A percentile compares a stretch with the other conserved stretches of the same genome.
phyloP scores from a whole-genome alignment of 2,888 invertebrate genomes.

The Hedychridium roseum region DNA sequence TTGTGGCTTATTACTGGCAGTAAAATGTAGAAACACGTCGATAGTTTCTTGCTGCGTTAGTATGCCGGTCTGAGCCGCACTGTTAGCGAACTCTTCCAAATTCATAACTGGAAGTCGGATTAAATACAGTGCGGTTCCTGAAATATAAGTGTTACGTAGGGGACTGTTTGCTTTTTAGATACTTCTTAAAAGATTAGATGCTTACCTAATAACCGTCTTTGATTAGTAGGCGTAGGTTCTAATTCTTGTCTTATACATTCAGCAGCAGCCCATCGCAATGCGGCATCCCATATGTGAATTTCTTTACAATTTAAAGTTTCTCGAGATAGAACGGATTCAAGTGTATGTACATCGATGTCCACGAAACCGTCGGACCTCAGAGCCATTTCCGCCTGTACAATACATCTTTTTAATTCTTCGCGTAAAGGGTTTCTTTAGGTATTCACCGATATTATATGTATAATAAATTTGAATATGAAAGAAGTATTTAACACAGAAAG shows the following conservation, averaged over 20 bases:
- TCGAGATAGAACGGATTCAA: constrained; percentile 88
- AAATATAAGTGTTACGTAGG: constrained; percentile 24
- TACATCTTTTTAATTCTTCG: too few species aligned
- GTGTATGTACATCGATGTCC: constrained; percentile 92
- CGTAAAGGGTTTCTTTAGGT: constrained; percentile 3
- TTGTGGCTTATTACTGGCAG: constrained; percentile 85
- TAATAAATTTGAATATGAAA: too few species aligned
- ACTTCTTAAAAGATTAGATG: not conserved
- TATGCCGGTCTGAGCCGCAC: constrained; percentile 91
- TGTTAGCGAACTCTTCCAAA: constrained; percentile 93
- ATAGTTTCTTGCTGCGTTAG: constrained; percentile 92
- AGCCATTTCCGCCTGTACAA: constrained; percentile 90
- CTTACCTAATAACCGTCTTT: constrained; percentile 55
- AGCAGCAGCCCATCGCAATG: constrained; percentile 90
- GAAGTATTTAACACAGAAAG: too few species aligned
- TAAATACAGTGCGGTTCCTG: constrained; percentile 74
- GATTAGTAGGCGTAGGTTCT: constrained; percentile 81
- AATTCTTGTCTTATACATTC: constrained; percentile 87
- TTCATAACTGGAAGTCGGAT: constrained; percentile 95
- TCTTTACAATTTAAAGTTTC: constrained; percentile 97
- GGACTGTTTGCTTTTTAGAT: constrained; percentile 15
- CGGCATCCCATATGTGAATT: constrained; percentile 89
- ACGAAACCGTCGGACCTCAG: constrained; percentile 94
- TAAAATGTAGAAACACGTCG: constrained; percentile 94
- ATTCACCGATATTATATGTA: too few species aligned